These are phyloP conservation scores for Pycnomerus fuliginosus DNA, from an alignment of 2,888 invertebrate species.

Conservation along the genomic window DNA sequence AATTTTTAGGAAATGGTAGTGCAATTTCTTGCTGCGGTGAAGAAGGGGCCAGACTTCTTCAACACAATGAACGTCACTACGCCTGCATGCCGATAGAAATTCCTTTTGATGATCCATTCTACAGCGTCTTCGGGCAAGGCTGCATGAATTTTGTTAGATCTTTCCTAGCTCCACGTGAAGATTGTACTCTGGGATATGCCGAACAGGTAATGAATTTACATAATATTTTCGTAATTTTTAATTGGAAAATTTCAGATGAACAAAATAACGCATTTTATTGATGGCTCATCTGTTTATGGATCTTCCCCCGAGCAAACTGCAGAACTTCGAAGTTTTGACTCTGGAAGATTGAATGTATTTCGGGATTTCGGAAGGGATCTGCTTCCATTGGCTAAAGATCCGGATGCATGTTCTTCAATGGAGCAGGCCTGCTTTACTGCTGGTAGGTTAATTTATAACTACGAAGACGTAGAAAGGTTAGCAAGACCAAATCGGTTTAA, in stretches of 20 bases:
- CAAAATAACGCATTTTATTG: slow-evolving; percentile 71
- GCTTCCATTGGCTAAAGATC: slow-evolving; percentile 63
- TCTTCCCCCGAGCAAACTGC: slow-evolving; percentile 60
- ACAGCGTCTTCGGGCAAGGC: slow-evolving; percentile 57
- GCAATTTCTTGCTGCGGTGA: slow-evolving; percentile 71
- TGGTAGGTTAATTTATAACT: slow-evolving; percentile 50
- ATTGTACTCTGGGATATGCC: slow-evolving; percentile 70
- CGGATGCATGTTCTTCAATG: slow-evolving; percentile 64
- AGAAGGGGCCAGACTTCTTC: slow-evolving; percentile 58
- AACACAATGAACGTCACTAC: slow-evolving; percentile 59
- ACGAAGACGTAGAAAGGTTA: no score
- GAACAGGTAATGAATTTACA: slow-evolving; percentile 58
- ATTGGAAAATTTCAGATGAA: slow-evolving; percentile 60
- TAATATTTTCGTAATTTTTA: background rate
- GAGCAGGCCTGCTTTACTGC: slow-evolving; percentile 69
- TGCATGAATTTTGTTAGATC: slow-evolving; percentile 76
- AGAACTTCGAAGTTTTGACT: slow-evolving; percentile 60
- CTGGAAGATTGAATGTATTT: slow-evolving; percentile 65
- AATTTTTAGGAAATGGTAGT: slow-evolving; percentile 63
- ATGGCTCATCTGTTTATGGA: slow-evolving; percentile 75
- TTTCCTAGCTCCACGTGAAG: slow-evolving; percentile 63
- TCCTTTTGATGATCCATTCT: slow-evolving; percentile 63
- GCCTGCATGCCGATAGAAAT: slow-evolving; percentile 69
- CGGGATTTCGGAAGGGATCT: slow-evolving; percentile 66
- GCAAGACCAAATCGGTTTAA: no score